These are phyloP conservation scores for Shargacucullia verbasci DNA, from an alignment of 2,888 invertebrate species.

Conservation along the genomic window DNA sequence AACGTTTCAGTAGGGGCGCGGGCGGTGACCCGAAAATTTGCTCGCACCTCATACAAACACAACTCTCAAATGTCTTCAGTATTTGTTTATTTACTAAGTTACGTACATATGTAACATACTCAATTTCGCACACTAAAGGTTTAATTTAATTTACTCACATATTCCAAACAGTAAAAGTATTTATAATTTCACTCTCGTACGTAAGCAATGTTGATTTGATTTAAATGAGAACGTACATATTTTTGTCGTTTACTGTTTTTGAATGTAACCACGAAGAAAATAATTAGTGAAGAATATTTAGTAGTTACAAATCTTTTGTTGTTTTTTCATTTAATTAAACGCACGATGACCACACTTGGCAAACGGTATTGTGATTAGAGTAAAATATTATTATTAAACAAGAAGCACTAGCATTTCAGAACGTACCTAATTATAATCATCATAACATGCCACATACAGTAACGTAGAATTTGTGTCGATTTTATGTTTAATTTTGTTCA, in stretches of 20 bases:
- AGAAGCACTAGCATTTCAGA: too few relatives aligned
- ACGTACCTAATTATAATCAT: too few relatives aligned
- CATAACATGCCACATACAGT: too few relatives aligned
- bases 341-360: too few relatives aligned
- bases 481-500: conserved; percentile 24
- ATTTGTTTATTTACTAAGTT: conserved; percentile 59
- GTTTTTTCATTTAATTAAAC: too few relatives aligned
- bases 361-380: too few relatives aligned
- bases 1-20: conserved; percentile 67
- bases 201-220: not conserved
- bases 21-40: conserved; percentile 72
- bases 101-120: conserved; percentile 21
- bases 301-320: too few relatives aligned
- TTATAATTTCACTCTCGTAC: not conserved
- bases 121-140: conserved; percentile 21
- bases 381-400: too few relatives aligned
- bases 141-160: conserved; percentile 26
- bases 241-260: too few relatives aligned
- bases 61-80: conserved; percentile 66
- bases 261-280: too few relatives aligned
- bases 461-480: conserved; percentile 10
- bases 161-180: conserved; percentile 12
- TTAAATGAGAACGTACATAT: too few relatives aligned
- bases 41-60: conserved; percentile 69
- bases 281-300: too few relatives aligned